Evolutionary conservation across 2,797 vertebrate genomes (phyloP), one percentile per base, ranked within the genome.

Genomic region (Lepus townsendii): DNA sequence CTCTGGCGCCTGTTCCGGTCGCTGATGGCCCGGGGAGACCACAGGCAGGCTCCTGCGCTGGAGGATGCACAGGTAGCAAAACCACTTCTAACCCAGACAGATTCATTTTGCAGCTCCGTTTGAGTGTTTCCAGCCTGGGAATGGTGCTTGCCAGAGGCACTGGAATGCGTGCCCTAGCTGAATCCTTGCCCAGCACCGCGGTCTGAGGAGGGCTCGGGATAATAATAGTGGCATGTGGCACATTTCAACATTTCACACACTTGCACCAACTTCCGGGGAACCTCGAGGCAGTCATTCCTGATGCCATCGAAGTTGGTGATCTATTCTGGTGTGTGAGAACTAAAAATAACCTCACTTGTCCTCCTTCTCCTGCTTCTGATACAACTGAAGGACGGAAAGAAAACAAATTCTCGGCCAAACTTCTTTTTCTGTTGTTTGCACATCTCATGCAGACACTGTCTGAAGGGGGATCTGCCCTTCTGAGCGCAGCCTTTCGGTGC

Each of bases 1-100:
- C 98, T 99, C 79, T 99, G 99, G 99, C 97, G 97, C 52, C 97
- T 98, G 63, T 89, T 99, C 93, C 99, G 99, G 99, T 99, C 98
- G 91, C 94, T 98, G 96, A 98, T 99, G 96, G 98, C 98, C 22
- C 76, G 92, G 91, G 98, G 98, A 98, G 98, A 98, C 97, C 98
- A 96, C 97, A 97, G 98, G 96, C 98, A 98, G 94, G 97, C 96
- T 50, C 47, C 98, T 54, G 62, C 97, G 32, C 92, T 98, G 68
- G 96, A 97, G 98, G 97, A 98, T 68, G 42, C 68, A 87, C 98
- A 99, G 99, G 99, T 99, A 99, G 98, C 92, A 88, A 83, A 94
- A 78, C 71, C 20, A 60, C 69, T 96, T 97, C 90, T 93, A 91
- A 77, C 68, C 78, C 60, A 85, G 78, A 30, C 89, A 83, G 94